These are phyloP conservation scores for Cremastinae sp. DNA, from an alignment of 2,888 invertebrate species.

Conservation along the genomic window DNA sequence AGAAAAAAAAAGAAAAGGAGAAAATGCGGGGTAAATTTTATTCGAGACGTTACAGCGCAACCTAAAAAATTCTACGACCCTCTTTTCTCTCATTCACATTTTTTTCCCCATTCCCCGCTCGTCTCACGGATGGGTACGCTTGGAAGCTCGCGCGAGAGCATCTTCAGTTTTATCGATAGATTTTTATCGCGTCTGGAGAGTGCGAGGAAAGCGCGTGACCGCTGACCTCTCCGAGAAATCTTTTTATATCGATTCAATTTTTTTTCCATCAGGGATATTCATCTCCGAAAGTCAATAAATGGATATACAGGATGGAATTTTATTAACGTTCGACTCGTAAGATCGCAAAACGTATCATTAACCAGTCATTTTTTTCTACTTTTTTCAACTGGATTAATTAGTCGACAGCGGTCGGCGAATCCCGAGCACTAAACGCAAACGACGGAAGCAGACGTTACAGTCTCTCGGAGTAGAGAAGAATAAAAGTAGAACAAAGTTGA, in stretches of 20 bases:
- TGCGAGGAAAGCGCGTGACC: constrained; percentile 15
- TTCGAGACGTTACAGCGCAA: constrained; percentile 42
- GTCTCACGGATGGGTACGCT: constrained; percentile 37
- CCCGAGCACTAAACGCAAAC: constrained; percentile 54
- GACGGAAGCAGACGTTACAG: constrained; percentile 45
- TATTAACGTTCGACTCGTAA: neutral
- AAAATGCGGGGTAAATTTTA: constrained; percentile 51
- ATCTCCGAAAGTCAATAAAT: neutral
- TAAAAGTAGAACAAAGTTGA: constrained; percentile 32
- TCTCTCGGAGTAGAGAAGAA: constrained; percentile 19
- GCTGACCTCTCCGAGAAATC: constrained; percentile 24
- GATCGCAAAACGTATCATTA: neutral
- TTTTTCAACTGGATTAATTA: constrained; percentile 57
- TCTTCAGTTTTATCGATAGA: constrained; percentile 48
- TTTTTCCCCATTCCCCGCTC: constrained; percentile 18
- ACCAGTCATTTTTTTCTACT: neutral
- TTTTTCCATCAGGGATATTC: neutral
- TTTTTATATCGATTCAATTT: constrained; percentile 12
- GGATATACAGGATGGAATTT: neutral
- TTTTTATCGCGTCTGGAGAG: constrained; percentile 47
- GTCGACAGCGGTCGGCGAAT: constrained; percentile 51
- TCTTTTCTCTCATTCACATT: neutral
- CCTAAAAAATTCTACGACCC: constrained; percentile 6
- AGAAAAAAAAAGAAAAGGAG: constrained; percentile 1
- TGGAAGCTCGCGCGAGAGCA: constrained; percentile 28